phyloP scores from a whole-genome alignment of 1,140 invertebrate species.

The Anadara kagoshimensis region DNA sequence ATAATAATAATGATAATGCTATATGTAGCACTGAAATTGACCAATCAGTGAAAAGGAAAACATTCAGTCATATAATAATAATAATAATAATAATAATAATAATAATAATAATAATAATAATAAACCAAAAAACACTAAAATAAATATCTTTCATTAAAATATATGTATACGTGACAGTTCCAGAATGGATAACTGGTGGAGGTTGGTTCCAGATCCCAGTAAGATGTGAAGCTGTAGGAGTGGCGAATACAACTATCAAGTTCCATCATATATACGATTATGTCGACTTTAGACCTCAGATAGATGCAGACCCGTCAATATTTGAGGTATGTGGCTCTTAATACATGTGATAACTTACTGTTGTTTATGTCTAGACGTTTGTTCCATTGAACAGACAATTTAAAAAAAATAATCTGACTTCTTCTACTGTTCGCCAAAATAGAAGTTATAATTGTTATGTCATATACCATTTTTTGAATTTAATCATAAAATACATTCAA shows the following conservation, averaged over 20 bases:
- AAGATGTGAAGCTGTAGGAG: constrained; percentile 20
- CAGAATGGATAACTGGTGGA: constrained; percentile 22
- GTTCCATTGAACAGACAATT: no score
- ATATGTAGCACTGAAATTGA: no score
- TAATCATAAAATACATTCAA: no score
- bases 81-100: no score
- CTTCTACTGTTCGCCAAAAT: no score
- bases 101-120: no score
- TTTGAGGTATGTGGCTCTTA: constrained; percentile 36
- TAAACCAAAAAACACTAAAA: not conserved
- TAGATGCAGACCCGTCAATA: constrained; percentile 23
- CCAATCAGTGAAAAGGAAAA: no score
- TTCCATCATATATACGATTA: constrained; percentile 42
- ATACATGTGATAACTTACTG: not conserved
- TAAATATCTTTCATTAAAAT: not conserved
- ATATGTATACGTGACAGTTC: constrained; percentile 2
- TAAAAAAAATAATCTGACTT: no score
- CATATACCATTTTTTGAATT: no score
- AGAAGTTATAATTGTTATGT: no score
- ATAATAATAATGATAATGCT: no score
- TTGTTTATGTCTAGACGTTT: not conserved
- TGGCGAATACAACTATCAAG: not conserved
- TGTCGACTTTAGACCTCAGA: constrained; percentile 19
- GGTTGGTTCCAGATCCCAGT: constrained; percentile 31
- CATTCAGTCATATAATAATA: no score